A percentile compares a stretch with the other conserved stretches of the same genome.
phyloP scores from a whole-genome alignment of 2,113 vertebrate species.

The Cariama cristata region DNA sequence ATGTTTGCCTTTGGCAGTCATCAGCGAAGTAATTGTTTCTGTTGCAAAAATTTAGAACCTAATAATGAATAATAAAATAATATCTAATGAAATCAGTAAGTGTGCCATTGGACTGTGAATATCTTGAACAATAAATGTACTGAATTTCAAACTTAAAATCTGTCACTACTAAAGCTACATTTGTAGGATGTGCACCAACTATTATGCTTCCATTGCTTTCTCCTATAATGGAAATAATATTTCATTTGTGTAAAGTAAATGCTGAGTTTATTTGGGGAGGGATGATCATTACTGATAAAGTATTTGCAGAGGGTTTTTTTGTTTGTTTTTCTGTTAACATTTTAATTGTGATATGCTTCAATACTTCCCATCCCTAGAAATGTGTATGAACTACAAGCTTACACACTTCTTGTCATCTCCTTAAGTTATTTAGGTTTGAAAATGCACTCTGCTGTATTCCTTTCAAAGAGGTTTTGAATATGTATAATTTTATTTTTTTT shows the following conservation, averaged over 20 bases:
- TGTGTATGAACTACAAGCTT: background rate
- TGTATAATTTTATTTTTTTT: background rate
- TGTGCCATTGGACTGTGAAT: background rate
- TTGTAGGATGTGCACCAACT: background rate
- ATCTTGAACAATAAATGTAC: background rate
- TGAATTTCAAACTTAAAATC: background rate
- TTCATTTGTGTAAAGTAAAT: background rate
- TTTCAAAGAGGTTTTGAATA: background rate
- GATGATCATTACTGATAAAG: background rate
- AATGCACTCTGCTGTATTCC: background rate
- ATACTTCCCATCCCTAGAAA: background rate
- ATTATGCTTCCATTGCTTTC: background rate
- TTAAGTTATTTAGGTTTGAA: background rate
- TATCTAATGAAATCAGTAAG: constrained; percentile 45
- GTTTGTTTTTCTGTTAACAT: background rate
- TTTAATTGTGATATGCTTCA: background rate
- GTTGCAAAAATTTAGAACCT: background rate
- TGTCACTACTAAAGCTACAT: background rate
- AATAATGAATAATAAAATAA: background rate
- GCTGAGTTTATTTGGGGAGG: background rate
- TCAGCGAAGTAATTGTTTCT: constrained; percentile 59
- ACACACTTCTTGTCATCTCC: background rate
- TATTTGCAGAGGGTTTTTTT: background rate
- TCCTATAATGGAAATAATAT: background rate
- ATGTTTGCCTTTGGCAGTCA: constrained; percentile 60